Conservation (phyloP, 2,113 vertebrate genomes). For the Varanus komodoensis region DNA sequence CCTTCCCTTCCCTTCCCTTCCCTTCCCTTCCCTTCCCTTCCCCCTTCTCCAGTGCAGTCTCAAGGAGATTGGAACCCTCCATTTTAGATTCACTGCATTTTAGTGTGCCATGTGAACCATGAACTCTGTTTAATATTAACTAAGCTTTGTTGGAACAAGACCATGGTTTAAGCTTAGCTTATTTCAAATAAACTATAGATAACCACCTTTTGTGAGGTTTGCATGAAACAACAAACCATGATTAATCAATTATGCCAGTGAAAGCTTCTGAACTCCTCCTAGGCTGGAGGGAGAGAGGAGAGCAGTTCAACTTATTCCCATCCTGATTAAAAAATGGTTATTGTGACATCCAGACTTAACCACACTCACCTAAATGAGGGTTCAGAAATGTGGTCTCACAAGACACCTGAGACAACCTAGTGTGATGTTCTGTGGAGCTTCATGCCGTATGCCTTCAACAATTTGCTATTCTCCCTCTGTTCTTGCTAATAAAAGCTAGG, state of each 20-base stretch:
- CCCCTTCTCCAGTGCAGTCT: too few relatives aligned
- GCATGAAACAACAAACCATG: background rate
- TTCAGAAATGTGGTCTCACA: background rate
- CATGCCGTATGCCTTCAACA: background rate
- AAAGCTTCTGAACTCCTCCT: background rate
- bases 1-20: too few relatives aligned
- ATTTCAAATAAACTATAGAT: too few relatives aligned
- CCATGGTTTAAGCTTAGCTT: background rate
- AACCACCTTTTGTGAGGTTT: background rate
- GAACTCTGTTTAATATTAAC: too few relatives aligned
- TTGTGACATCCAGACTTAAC: background rate
- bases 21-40: too few relatives aligned
- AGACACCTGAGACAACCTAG: background rate
- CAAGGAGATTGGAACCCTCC: background rate
- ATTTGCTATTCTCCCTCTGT: background rate
- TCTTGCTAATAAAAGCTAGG: slow-evolving; percentile 1
- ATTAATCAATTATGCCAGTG: background rate
- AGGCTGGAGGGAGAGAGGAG: background rate
- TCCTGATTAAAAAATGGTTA: background rate
- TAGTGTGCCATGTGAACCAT: too few relatives aligned
- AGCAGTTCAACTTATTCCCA: background rate
- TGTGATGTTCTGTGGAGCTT: background rate
- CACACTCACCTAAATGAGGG: background rate
- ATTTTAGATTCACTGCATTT: too few relatives aligned
- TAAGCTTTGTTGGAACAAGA: background rate